Evolutionary conservation across 2,888 invertebrate genomes (phyloP), one percentile per base, ranked within the genome.

Genomic region (Ophonus ardosiacus): DNA sequence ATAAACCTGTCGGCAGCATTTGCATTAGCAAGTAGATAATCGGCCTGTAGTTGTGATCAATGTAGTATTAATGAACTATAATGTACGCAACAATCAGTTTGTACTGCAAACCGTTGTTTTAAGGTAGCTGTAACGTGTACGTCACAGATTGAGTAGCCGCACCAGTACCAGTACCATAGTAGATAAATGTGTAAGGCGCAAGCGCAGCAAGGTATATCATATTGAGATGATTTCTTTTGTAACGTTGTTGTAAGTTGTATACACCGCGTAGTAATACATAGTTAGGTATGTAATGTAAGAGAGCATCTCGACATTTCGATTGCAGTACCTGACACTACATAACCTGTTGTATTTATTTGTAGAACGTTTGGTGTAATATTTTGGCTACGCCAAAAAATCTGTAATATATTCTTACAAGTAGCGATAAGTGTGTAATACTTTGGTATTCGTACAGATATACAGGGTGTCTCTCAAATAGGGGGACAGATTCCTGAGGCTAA

Each of bases 1-100:
- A 63, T 63, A 24, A 63, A 63, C 8, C 63, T 63, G 17, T 17
- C 21, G 24, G 10, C 76, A 84, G 56, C 80, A 43, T 71, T 80
- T 80, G 71, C 57, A 80, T 80, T 85, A 85, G 85, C 85, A 85
- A 80, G 79, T 85, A 85, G 85, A 80, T 80, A 80, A 71, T 85
- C 85, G 85, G 85, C 85, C 85, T 85, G 85, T 85, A 85, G 85
- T 57, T 85, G 85, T 85, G 85, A 85, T 85, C 79, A 80, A 85
- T 85, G 80, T 85, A 85, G 80, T 68, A 80, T 84, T 84, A 84
- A 71, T 71, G 15, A 84, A 78, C 7, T 83, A 63, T 61, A 76
- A 21, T 79, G 80, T 85, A 71, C 56, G 63, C 76, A 80, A 85
- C 80, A 80, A 85, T 80, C 79, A 85, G 80, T 85, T 80, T 80